phyloP scores from a whole-genome alignment of 2,113 vertebrate genomes.

The Dendropsophus ebraccatus region DNA sequence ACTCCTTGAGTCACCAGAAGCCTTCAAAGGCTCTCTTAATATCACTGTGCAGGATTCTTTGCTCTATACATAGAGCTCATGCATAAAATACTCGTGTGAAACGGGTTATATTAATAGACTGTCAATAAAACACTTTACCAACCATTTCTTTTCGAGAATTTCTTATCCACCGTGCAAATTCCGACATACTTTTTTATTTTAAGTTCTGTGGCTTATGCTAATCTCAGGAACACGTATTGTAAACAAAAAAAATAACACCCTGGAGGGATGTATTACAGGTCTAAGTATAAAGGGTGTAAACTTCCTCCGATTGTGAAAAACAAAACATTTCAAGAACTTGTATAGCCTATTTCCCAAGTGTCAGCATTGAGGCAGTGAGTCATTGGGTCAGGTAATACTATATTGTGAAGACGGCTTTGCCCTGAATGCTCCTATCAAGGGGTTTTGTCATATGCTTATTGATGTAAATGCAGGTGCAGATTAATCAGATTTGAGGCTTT shows the following conservation, averaged over 20 bases:
- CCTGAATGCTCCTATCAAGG: slow-evolving; percentile 4
- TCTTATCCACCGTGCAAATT: background rate
- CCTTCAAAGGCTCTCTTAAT: too few relatives aligned
- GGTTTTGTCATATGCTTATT: slow-evolving; percentile 33
- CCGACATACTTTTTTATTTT: background rate
- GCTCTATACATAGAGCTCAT: too few relatives aligned
- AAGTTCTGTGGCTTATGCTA: background rate
- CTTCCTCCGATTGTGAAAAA: background rate
- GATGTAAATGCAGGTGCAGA: slow-evolving; percentile 54
- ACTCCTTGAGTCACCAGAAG: too few relatives aligned
- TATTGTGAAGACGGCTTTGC: background rate
- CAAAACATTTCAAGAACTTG: slow-evolving; percentile 3
- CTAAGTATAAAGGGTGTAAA: background rate
- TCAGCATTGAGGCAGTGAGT: background rate
- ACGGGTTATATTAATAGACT: background rate
- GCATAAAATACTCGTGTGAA: too few relatives aligned
- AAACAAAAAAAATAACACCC: slow-evolving; percentile 10
- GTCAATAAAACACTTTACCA: background rate
- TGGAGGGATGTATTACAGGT: background rate
- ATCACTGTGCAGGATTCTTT: too few relatives aligned
- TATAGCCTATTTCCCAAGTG: background rate
- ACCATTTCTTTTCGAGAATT: background rate
- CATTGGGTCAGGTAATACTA: background rate
- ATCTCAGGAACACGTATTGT: background rate
- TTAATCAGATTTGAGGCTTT: slow-evolving; percentile 45